phyloP scores from a whole-genome alignment of 2,113 vertebrate species.

The Pelvicachromis taeniatus region DNA sequence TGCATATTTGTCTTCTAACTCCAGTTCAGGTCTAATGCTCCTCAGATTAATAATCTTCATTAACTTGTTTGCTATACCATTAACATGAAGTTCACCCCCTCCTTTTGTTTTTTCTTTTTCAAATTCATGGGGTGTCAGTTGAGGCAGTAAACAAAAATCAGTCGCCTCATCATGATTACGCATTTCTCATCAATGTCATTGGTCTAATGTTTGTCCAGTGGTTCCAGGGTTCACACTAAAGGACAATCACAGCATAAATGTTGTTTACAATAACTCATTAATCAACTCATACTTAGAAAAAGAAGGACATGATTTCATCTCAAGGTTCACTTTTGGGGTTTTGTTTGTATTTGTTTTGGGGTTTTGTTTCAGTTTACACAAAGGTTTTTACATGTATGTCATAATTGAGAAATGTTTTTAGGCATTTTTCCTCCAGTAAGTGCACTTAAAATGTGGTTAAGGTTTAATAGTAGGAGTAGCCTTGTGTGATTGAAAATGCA shows the following conservation, averaged over 20 bases:
- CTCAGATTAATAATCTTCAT: slow-evolving; percentile 16
- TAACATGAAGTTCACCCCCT: slow-evolving; percentile 5
- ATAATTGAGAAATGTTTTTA: neutral
- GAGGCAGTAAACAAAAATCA: neutral
- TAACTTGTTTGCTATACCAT: slow-evolving; percentile 10
- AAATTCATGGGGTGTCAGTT: neutral
- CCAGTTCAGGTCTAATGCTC: neutral
- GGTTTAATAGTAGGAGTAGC: neutral
- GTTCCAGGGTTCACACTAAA: neutral
- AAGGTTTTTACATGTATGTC: slow-evolving; percentile 6
- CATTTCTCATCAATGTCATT: neutral
- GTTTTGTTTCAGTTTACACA: slow-evolving; percentile 2
- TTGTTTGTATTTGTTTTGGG: neutral
- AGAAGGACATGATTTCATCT: neutral
- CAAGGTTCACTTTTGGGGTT: slow-evolving; percentile 10
- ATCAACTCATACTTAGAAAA: slow-evolving; percentile 24
- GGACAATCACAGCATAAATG: slow-evolving; percentile 42
- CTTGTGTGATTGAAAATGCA: neutral
- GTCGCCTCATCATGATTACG: neutral
- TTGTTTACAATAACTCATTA: neutral
- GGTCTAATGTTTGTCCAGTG: neutral
- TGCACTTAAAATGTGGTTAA: neutral
- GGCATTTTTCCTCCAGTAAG: neutral
- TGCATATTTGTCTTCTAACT: neutral
- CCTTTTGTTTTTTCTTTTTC: neutral